Percentiles rank a stretch among this genome's conserved stretches.
Conservation (phyloP, 2,113 vertebrate genomes). For the Azemiops feae region DNA sequence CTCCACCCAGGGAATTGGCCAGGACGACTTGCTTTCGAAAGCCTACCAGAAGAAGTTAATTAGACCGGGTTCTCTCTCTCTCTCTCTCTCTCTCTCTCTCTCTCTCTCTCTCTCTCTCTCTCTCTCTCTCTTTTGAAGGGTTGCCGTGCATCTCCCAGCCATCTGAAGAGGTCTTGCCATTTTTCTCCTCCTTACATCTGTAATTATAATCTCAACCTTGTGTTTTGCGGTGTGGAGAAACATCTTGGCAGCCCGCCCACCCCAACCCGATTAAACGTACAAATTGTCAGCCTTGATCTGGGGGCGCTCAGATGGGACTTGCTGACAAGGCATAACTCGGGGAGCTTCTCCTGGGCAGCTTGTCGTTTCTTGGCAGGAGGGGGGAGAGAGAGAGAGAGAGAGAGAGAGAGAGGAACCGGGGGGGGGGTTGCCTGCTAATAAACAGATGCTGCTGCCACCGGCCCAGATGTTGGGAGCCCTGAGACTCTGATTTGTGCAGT, state of each 20-base stretch:
- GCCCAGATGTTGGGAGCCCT: not conserved
- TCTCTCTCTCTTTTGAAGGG: not conserved
- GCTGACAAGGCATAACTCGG: constrained; percentile 64
- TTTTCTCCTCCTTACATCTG: constrained; percentile 43
- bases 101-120: too few relatives aligned
- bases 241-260: constrained; percentile 64
- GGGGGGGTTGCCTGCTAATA: not conserved
- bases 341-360: constrained; percentile 56
- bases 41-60: constrained; percentile 68
- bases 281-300: constrained; percentile 73
- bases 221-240: constrained; percentile 60
- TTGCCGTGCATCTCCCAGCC: constrained; percentile 50
- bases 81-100: too few relatives aligned
- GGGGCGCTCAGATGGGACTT: constrained; percentile 51
- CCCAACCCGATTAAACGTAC: constrained; percentile 72
- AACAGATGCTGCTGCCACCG: not conserved
- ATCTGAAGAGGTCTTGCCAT: constrained; percentile 62
- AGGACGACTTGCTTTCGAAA: constrained; percentile 45
- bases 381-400: too few relatives aligned
- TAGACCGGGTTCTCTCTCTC: constrained; percentile 55
- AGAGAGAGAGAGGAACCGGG: too few relatives aligned
- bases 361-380: constrained; percentile 32
- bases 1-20: constrained; percentile 37
- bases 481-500: not conserved
- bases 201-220: constrained; percentile 72